Conservation (phyloP, 2,797 vertebrate species). For the Nannoperca obscura region DNA sequence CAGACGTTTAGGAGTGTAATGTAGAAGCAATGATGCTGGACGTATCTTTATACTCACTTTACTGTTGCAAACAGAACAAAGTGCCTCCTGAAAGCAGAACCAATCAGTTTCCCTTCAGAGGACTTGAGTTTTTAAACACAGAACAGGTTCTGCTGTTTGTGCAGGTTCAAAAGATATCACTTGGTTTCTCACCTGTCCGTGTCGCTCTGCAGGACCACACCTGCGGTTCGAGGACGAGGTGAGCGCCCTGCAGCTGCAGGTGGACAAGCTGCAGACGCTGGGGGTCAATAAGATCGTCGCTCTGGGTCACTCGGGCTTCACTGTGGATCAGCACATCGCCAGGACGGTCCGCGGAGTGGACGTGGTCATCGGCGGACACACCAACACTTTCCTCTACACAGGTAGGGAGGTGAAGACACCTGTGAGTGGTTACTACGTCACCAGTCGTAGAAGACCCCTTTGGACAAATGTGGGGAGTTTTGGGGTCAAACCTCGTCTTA, state of each 20-base stretch:
- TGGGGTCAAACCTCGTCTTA: no score
- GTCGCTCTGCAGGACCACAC: slow-evolving; percentile 82
- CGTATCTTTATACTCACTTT: no score
- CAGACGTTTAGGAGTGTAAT: no score
- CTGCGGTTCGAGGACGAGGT: slow-evolving; percentile 92
- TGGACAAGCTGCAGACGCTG: slow-evolving; percentile 86
- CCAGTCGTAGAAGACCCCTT: no score
- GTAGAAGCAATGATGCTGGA: no score
- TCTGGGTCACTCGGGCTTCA: slow-evolving; percentile 95
- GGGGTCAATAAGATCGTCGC: slow-evolving; percentile 94
- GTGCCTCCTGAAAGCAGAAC: no score
- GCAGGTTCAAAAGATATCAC: not conserved
- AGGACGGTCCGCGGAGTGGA: slow-evolving; percentile 91
- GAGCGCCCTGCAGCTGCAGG: slow-evolving; percentile 85
- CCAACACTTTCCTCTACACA: slow-evolving; percentile 95
- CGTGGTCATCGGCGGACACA: slow-evolving; percentile 93
- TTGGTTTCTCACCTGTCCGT: not conserved
- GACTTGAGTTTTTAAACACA: no score
- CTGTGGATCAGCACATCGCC: slow-evolving; percentile 88
- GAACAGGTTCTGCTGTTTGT: no score
- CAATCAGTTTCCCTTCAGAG: no score
- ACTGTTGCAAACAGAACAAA: no score
- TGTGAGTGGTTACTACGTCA: no score
- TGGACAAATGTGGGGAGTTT: no score
- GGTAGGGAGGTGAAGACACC: slow-evolving; percentile 76